Evolutionary conservation across 1,140 invertebrate genomes (phyloP), one percentile per base, ranked within the genome.

Genomic region (Hyles euphorbiae): DNA sequence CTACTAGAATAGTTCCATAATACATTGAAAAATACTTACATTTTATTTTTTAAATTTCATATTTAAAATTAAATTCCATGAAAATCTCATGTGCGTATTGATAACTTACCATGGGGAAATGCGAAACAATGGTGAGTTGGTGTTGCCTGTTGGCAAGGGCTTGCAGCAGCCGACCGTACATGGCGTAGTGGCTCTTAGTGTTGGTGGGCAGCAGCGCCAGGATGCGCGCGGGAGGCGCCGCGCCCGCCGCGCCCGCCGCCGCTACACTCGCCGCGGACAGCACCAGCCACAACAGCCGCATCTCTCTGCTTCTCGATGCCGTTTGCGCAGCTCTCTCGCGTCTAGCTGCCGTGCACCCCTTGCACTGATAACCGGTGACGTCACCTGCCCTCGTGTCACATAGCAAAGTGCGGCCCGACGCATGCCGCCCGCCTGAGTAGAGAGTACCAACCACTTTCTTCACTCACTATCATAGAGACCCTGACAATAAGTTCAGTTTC

Each of bases 111-210:
- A 77, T 81, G 6, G 88, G 90, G 61, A 94, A 94, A 65, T 92
- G 91, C 5, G 91, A 93, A 22, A 95, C 74, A n/a, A 95, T 91
- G 0, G 94, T 95, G 1, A 96, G 52, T 0, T 93, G 81, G 63
- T 95, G 94, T 3, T 93, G 92, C 12, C 90, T 90, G 12, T 70
- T 75, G 2, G 91, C 91, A 36, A 96, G 77, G 9, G 91, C 93
- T 33, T 91, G 89, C 0, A 95, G 72, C 0, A 95, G 74, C 12
- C 78, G 72, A 43, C 88, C 87, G 62, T 90, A 90, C 87, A 90
- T 90, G 10, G 84, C 87, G 58, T 88, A 80, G 68, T 90, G 88
- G 70, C 89, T 90, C 49, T 84, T 83, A 12, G 89, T 90, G 77
- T 89, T 89, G 52, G 87, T 89, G 9, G 89, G 89, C 63, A 90